Percentiles rank a stretch among this genome's conserved stretches.
Conservation (phyloP, 37 sponge, comb jelly and placozoan genomes). For the Ephydatia muelleri region DNA sequence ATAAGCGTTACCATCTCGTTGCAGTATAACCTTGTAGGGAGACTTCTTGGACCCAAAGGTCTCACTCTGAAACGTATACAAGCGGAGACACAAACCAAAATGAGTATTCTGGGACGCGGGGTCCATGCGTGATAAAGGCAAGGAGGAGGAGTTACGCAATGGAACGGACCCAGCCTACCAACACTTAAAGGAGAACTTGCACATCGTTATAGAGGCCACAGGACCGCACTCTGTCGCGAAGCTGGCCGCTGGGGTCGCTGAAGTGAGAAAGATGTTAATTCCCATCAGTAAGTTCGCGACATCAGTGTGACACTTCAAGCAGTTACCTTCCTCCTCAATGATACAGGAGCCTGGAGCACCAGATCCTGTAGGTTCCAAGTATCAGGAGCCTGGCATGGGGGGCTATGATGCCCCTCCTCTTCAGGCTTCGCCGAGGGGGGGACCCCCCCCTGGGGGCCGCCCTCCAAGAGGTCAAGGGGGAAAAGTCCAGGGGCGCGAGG, state of each 20-base stretch:
- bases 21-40: conserved; percentile 92
- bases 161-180: conserved; percentile 62
- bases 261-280: conserved; percentile 89
- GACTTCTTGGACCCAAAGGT: conserved; percentile 93
- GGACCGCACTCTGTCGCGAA: conserved; percentile 68
- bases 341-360: conserved; percentile 44
- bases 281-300: too few relatives aligned
- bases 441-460: neutral
- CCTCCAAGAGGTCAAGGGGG: conserved; percentile 2
- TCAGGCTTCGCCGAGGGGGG: neutral
- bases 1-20: neutral
- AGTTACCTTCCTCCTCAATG: too few relatives aligned
- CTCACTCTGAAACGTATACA: conserved; percentile 92
- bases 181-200: conserved; percentile 85
- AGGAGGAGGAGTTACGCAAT: conserved; percentile 92
- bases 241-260: conserved; percentile 90
- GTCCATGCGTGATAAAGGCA: conserved; percentile 82
- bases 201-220: conserved; percentile 86
- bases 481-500: neutral
- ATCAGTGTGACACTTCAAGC: too few relatives aligned
- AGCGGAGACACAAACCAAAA: conserved; percentile 86
- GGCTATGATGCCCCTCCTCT: conserved; percentile 2
- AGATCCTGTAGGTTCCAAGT: conserved; percentile 45
- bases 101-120: conserved; percentile 93
- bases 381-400: conserved; percentile 16